Evolutionary conservation across 2,797 vertebrate genomes (phyloP).

Genomic region (Heteromormyrus szaboi): DNA sequence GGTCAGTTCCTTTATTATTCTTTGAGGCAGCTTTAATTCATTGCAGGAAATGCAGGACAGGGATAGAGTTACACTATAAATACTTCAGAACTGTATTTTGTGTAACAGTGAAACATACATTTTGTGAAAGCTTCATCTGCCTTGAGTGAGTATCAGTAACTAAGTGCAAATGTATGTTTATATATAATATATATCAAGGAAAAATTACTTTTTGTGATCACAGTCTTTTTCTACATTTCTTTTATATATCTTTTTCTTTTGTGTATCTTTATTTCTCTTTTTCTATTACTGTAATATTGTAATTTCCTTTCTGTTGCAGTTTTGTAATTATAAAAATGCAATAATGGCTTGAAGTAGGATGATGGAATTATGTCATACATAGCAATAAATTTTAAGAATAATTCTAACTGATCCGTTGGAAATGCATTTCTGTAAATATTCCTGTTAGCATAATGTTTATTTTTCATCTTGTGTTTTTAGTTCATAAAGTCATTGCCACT

Average conservation of each 20-base stretch:
- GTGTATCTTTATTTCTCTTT: background rate
- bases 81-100: slow-evolving; percentile 19
- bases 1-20: slow-evolving; percentile 25
- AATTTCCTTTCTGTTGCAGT: background rate
- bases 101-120: slow-evolving; percentile 10
- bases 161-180: slow-evolving; percentile 4
- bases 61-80: slow-evolving; percentile 43
- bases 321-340: background rate
- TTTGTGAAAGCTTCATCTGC: slow-evolving; percentile 15
- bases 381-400: background rate
- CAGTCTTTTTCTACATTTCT: background rate
- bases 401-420: background rate
- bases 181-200: background rate
- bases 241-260: background rate
- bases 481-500: background rate
- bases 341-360: background rate
- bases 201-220: background rate
- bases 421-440: background rate
- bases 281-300: background rate
- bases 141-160: slow-evolving; percentile 16
- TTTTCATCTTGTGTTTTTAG: background rate
- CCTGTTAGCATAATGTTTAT: background rate
- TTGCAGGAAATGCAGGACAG: slow-evolving; percentile 21
- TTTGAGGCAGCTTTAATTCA: slow-evolving; percentile 17
- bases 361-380: background rate